These are phyloP conservation scores for Crepidodera aurea DNA, from an alignment of 2,888 invertebrate genomes.

Conservation along the genomic window DNA sequence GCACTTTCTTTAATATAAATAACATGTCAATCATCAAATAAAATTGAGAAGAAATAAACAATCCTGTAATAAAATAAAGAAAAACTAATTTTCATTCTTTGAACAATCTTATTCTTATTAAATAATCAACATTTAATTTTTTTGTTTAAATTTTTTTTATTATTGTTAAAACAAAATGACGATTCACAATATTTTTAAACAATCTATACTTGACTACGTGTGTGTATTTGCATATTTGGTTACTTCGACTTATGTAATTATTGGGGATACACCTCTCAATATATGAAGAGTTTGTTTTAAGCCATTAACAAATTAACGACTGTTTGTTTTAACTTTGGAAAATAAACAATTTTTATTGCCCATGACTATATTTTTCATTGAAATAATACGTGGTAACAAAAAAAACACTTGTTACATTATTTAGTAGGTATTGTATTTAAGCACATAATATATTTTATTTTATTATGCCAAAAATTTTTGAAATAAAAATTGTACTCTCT, in stretches of 20 bases:
- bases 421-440: no score
- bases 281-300: constrained; percentile 22
- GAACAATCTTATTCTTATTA: no score
- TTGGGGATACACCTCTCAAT: constrained; percentile 14
- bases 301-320: constrained; percentile 24
- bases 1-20: no score
- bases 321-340: constrained; percentile 21
- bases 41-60: no score
- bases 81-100: no score
- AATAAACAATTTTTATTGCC: constrained; percentile 20
- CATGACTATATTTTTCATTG: constrained; percentile 20
- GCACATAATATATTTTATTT: no score
- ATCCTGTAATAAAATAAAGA: no score
- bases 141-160: not conserved
- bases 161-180: not conserved
- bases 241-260: constrained; percentile 22
- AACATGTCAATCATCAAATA: no score
- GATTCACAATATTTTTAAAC: not conserved
- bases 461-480: no score
- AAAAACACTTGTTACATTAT: no score
- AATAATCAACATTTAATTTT: no score
- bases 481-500: no score
- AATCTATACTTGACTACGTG: not conserved
- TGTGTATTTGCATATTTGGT: constrained; percentile 9
- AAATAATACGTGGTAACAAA: constrained; percentile 19